phyloP scores from a whole-genome alignment of 1,140 invertebrate species.

The Aphelinus certus region DNA sequence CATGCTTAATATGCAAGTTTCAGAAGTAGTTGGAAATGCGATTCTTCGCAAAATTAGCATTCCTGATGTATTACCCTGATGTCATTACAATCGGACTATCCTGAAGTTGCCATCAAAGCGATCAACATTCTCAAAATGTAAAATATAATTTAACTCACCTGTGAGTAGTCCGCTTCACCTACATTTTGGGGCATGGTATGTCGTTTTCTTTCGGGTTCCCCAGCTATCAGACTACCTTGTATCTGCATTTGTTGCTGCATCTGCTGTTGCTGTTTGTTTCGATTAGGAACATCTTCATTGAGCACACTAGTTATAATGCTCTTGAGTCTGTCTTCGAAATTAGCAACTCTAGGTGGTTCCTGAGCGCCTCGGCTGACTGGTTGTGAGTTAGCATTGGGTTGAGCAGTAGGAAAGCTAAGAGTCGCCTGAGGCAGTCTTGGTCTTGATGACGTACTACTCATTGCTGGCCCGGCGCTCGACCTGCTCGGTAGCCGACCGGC shows the following conservation, averaged over 20 bases:
- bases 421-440: slow-evolving; percentile 59
- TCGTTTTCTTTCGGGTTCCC: slow-evolving; percentile 61
- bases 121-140: slow-evolving; percentile 29
- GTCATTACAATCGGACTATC: slow-evolving; percentile 20
- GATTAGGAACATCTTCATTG: slow-evolving; percentile 81
- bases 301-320: slow-evolving; percentile 90
- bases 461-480: slow-evolving; percentile 39
- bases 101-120: slow-evolving; percentile 37
- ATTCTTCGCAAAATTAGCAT: too few relatives aligned
- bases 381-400: slow-evolving; percentile 42
- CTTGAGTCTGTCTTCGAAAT: slow-evolving; percentile 91
- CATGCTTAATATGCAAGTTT: too few relatives aligned
- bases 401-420: slow-evolving; percentile 51
- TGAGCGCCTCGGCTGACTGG: slow-evolving; percentile 59
- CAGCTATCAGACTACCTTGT: slow-evolving; percentile 50
- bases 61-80: too few relatives aligned
- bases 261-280: slow-evolving; percentile 60
- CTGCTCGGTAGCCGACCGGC: slow-evolving; percentile 73
- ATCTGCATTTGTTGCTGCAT: slow-evolving; percentile 48
- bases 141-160: slow-evolving; percentile 50
- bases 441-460: slow-evolving; percentile 42
- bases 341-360: slow-evolving; percentile 83
- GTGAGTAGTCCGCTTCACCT: slow-evolving; percentile 69
- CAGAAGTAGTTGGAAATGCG: too few relatives aligned
- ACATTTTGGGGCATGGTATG: slow-evolving; percentile 53